Evolutionary conservation across 2,888 invertebrate species (phyloP).

Genomic region (Operophtera brumata): DNA sequence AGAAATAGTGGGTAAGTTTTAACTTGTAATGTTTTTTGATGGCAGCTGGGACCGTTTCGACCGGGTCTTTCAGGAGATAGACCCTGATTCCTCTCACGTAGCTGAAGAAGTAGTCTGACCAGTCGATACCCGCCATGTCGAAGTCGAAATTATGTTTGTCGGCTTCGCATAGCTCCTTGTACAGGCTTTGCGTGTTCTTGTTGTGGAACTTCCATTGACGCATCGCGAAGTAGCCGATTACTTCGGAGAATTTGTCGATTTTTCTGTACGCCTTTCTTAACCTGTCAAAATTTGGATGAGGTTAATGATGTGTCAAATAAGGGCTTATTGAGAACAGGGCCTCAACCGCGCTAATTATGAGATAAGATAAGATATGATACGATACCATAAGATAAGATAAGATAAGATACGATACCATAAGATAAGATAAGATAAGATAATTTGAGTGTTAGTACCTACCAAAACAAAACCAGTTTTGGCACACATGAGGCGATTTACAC

Average conservation of each 20-base stretch:
- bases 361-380: no score
- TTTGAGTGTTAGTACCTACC: no score
- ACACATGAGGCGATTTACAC: no score
- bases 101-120: slow-evolving; percentile 85
- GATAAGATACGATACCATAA: no score
- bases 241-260: slow-evolving; percentile 85
- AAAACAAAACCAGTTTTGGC: no score
- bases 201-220: slow-evolving; percentile 87
- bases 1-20: slow-evolving; percentile 47
- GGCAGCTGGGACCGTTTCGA: slow-evolving; percentile 83
- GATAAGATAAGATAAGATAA: no score
- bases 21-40: slow-evolving; percentile 62
- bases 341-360: no score
- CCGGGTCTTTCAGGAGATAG: slow-evolving; percentile 87
- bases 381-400: no score
- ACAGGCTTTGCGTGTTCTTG: slow-evolving; percentile 77
- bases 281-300: slow-evolving; percentile 63
- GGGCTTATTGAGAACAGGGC: no score
- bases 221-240: slow-evolving; percentile 86
- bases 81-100: slow-evolving; percentile 86
- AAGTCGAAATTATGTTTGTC: slow-evolving; percentile 84
- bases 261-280: slow-evolving; percentile 86
- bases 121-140: slow-evolving; percentile 83
- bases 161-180: slow-evolving; percentile 73
- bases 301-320: no score